Evolutionary conservation across 2,113 vertebrate species (phyloP), one percentile per base, ranked within the genome.

Genomic region (Sander lucioperca): DNA sequence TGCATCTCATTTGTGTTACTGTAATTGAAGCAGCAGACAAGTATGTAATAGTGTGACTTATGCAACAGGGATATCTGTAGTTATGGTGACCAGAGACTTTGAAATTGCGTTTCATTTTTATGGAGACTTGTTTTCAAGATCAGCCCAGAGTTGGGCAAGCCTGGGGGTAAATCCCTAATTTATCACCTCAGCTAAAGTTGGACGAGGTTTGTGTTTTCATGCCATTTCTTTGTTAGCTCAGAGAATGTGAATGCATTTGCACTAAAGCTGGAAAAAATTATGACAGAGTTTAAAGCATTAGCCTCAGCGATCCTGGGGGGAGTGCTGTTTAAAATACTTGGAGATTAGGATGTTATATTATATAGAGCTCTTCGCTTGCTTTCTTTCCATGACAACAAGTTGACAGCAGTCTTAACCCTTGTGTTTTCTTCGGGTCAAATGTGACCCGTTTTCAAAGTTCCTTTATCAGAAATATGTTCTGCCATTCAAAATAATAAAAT

Each of bases 81-180:
- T 57, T 67, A 66, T 53, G 54, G 39, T 27, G 33, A 87, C 63
- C 33, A n/a, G 4, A 54, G 23, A 16, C 56, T 59, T 76, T 43
- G 21, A 36, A 57, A 57, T 48, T 11, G 23, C 68, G 62, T 80
- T 70, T 65, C 33, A 82, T 74, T 79, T 71, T 82, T 79, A 19
- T 71, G 74, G 70, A 63, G 65, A 77, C 30, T 62, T 43, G 57
- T 30, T 25, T 65, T 39, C 43, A 69, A 78, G 48, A 56, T 68
- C 62, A 47, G n/a, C 64, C 7, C 11, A 58, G 30, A 68, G 63
- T 1, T 1, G 14, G 54, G 30, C 11, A 23, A 62, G 25, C 8
- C 47, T 3, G 27, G 54, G 78, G 47, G 36, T 27, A 50, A 57
- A 45, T 50, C 54, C 51, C 23, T 43, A 33, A 79, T 71, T 61